Evolutionary conservation across 2,888 invertebrate species (phyloP).

Genomic region (Lasioglossum malachurum): DNA sequence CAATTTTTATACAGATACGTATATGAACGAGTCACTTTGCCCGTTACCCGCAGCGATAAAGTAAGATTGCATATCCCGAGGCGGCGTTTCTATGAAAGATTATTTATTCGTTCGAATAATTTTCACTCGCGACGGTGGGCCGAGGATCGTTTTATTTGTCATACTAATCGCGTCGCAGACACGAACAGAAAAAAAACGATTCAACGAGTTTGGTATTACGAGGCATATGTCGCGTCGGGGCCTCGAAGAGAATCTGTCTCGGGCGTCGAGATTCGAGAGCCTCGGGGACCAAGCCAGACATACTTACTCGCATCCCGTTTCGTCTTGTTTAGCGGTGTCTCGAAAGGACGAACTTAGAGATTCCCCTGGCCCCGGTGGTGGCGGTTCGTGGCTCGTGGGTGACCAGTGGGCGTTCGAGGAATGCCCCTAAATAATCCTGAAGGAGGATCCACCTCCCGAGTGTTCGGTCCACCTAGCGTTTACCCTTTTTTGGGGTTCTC

Average conservation of each 20-base stretch:
- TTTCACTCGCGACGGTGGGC: not conserved
- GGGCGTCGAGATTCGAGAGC: constrained; percentile 37
- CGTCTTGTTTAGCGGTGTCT: constrained; percentile 54
- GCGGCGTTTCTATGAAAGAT: not conserved
- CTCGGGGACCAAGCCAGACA: constrained; percentile 19
- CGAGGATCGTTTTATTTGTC: not conserved
- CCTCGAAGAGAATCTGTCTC: constrained; percentile 33
- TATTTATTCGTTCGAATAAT: constrained; percentile 6
- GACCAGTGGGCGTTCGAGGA: constrained; percentile 76
- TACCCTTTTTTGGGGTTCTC: constrained; percentile 61
- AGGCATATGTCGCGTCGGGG: constrained; percentile 4
- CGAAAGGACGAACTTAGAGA: constrained; percentile 43
- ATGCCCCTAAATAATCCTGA: constrained; percentile 76
- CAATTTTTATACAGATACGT: not conserved
- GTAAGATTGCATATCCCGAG: not conserved
- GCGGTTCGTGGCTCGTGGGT: constrained; percentile 67
- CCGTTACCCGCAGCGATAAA: not conserved
- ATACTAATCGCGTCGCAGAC: constrained; percentile 12
- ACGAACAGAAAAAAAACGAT: not conserved
- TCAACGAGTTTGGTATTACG: constrained; percentile 24
- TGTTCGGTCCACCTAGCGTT: constrained; percentile 48
- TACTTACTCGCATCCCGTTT: constrained; percentile 40
- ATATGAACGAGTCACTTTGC: not conserved
- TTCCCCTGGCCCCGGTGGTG: constrained; percentile 28
- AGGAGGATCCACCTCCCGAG: constrained; percentile 60